Conservation (phyloP, 2,113 vertebrate species). For the Cairina moschata region DNA sequence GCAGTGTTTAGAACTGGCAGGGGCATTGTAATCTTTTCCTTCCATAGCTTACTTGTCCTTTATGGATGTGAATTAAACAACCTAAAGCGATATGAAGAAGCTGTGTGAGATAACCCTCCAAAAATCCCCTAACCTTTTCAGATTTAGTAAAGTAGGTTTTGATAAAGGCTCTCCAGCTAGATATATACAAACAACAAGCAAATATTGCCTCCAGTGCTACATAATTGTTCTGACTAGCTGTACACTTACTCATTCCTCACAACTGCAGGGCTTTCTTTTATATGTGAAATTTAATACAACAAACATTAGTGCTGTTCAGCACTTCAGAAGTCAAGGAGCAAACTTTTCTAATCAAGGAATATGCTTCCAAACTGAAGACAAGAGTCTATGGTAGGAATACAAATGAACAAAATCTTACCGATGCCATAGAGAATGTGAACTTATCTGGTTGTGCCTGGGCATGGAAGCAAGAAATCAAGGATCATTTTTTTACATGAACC, state of each 20-base stretch:
- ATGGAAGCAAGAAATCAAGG: neutral
- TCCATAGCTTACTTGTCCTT: conserved; percentile 47
- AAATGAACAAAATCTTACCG: neutral
- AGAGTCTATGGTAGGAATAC: neutral
- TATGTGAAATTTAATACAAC: conserved; percentile 36
- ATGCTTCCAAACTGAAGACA: neutral
- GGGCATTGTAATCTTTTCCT: conserved; percentile 22
- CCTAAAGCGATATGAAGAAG: conserved; percentile 52
- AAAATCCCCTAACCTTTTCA: conserved; percentile 59
- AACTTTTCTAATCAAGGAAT: conserved; percentile 43
- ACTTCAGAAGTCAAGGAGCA: neutral
- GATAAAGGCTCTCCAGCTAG: conserved; percentile 49
- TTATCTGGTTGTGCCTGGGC: neutral
- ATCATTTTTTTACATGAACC: neutral
- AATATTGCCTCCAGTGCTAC: conserved; percentile 41
- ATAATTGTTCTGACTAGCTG: conserved; percentile 41
- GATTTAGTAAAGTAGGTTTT: conserved; percentile 49
- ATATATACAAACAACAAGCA: conserved; percentile 45
- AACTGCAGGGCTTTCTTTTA: conserved; percentile 20
- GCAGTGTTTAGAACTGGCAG: conserved; percentile 14
- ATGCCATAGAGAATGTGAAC: neutral
- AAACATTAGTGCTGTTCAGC: neutral
- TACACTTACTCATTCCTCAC: neutral
- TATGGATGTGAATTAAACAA: conserved; percentile 25
- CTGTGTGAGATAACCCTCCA: conserved; percentile 41